Conservation (phyloP, 2,113 vertebrate species). For the Cyphomyrus discorhynchus region DNA sequence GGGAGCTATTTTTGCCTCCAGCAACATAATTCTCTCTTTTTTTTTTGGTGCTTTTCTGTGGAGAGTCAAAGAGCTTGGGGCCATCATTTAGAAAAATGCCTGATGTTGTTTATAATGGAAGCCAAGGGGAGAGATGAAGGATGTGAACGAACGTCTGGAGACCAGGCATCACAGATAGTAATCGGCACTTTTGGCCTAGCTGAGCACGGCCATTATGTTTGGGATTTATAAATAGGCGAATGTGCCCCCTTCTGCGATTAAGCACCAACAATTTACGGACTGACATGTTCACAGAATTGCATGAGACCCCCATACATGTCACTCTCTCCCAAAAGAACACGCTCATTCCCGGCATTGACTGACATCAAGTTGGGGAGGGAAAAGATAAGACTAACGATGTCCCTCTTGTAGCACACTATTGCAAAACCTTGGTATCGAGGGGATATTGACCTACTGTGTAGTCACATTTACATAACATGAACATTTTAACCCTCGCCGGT, state of each 20-base stretch:
- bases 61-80: neutral
- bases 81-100: neutral
- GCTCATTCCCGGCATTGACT: neutral
- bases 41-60: neutral
- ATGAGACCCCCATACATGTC: constrained; percentile 30
- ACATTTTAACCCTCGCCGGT: neutral
- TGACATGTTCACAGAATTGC: constrained; percentile 35
- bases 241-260: constrained; percentile 32
- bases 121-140: constrained; percentile 26
- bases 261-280: constrained; percentile 25
- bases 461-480: neutral
- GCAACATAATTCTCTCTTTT: neutral
- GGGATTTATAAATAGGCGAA: constrained; percentile 29
- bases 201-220: constrained; percentile 30
- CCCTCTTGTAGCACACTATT: no score
- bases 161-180: constrained; percentile 34
- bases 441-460: neutral
- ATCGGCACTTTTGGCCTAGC: constrained; percentile 31
- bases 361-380: neutral
- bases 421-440: neutral
- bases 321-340: constrained; percentile 6
- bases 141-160: constrained; percentile 34
- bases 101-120: constrained; percentile 40
- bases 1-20: constrained; percentile 17
- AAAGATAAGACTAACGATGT: neutral